These are phyloP conservation scores for Harpegnathos saltator DNA, from an alignment of 1,140 invertebrate species.

Conservation along the genomic window DNA sequence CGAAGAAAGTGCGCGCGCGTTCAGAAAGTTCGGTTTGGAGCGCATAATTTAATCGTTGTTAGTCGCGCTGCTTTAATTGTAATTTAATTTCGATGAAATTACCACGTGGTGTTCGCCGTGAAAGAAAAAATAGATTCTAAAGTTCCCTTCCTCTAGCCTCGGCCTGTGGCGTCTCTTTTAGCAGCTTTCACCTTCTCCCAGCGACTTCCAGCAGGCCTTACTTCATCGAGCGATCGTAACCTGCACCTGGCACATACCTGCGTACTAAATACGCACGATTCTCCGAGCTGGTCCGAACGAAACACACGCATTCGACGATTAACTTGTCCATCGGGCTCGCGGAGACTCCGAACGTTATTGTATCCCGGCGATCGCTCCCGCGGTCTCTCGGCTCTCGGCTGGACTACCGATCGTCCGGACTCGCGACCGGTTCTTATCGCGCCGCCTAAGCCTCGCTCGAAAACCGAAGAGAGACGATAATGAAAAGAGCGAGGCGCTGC, in stretches of 20 bases:
- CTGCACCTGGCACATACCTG: neutral
- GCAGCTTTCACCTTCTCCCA: neutral
- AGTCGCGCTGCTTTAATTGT: too few relatives aligned
- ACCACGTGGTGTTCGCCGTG: too few relatives aligned
- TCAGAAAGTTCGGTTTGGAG: too few relatives aligned
- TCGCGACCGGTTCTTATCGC: slow-evolving; percentile 43
- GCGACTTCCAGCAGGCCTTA: too few relatives aligned
- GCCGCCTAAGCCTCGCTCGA: slow-evolving; percentile 58
- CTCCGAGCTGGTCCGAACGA: neutral
- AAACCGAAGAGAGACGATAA: slow-evolving; percentile 47
- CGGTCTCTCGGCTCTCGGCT: neutral
- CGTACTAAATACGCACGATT: neutral
- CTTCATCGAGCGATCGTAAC: neutral
- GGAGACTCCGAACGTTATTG: neutral
- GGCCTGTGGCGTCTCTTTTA: too few relatives aligned
- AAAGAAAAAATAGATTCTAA: too few relatives aligned
- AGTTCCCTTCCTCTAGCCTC: too few relatives aligned
- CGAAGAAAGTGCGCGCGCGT: too few relatives aligned
- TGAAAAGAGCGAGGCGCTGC: slow-evolving; percentile 34
- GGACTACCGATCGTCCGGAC: slow-evolving; percentile 24
- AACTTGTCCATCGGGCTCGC: neutral
- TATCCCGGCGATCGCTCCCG: slow-evolving; percentile 24
- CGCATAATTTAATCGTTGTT: too few relatives aligned
- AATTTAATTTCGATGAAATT: too few relatives aligned
- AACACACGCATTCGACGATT: neutral